These are phyloP conservation scores for Lymantria dispar DNA, from an alignment of 2,888 invertebrate species.

Conservation along the genomic window DNA sequence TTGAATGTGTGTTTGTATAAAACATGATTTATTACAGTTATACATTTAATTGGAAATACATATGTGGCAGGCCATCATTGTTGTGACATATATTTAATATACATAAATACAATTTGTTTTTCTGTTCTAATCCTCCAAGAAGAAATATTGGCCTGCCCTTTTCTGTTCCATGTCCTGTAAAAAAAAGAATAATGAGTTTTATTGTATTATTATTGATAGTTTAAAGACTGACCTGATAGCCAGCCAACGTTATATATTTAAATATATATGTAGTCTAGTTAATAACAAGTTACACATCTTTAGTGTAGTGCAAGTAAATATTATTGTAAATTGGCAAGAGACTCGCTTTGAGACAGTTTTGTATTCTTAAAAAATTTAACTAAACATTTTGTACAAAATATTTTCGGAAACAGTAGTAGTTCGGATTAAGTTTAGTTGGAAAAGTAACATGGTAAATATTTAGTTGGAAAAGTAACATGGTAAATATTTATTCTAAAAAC, in stretches of 20 bases:
- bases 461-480: not conserved
- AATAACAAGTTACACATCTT: too few relatives aligned
- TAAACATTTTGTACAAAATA: not conserved
- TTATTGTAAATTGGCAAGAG: too few relatives aligned
- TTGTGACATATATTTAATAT: slow-evolving; percentile 67
- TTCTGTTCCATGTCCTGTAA: slow-evolving; percentile 97
- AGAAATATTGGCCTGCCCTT: slow-evolving; percentile 98
- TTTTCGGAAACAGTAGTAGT: not conserved
- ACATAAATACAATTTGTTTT: slow-evolving; percentile 54
- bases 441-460: not conserved
- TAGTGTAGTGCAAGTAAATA: too few relatives aligned
- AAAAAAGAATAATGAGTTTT: slow-evolving; percentile 24
- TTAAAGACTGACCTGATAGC: too few relatives aligned
- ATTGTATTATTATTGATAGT: not conserved
- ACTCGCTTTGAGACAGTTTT: too few relatives aligned
- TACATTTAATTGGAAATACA: slow-evolving; percentile 73
- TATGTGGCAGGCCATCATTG: slow-evolving; percentile 52
- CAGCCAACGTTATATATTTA: too few relatives aligned
- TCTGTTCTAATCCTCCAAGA: slow-evolving; percentile 93
- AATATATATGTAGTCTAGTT: too few relatives aligned
- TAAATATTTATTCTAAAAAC: not conserved
- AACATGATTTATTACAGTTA: slow-evolving; percentile 77
- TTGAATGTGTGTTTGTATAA: slow-evolving; percentile 54
- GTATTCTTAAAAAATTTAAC: too few relatives aligned
- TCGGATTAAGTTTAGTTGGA: not conserved